Percentiles rank a stretch among this genome's conserved stretches.
Evolutionary conservation across 2,113 vertebrate genomes (phyloP).

Genomic region (Panurus biarmicus): DNA sequence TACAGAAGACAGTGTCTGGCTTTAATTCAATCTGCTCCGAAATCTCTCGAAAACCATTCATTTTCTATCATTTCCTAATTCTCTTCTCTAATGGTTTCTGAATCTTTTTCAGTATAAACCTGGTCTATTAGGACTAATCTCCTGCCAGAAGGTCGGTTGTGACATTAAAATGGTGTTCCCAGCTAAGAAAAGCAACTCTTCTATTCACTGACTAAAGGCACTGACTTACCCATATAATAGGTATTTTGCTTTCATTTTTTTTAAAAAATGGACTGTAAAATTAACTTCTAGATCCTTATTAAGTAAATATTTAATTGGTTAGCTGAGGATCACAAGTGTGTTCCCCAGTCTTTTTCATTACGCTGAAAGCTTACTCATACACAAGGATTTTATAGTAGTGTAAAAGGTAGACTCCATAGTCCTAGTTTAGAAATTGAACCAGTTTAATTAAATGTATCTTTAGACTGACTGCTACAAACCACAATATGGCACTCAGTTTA

Average conservation of each 20-base stretch:
- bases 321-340: background rate
- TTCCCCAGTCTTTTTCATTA: background rate
- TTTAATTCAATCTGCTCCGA: background rate
- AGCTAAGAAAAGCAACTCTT: background rate
- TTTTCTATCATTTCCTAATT: background rate
- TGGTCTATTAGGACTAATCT: background rate
- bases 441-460: slow-evolving; percentile 13
- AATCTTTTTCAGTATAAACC: background rate
- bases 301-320: slow-evolving; percentile 11
- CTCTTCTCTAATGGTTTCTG: background rate
- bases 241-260: background rate
- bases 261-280: background rate
- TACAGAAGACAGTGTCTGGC: background rate
- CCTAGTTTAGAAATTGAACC: background rate
- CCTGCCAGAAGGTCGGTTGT: background rate
- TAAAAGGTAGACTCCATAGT: background rate
- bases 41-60: background rate
- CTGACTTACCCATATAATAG: background rate
- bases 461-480: background rate
- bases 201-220: background rate
- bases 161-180: background rate
- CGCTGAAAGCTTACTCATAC: background rate
- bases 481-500: background rate
- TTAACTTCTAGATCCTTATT: background rate
- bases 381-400: background rate